These are phyloP conservation scores for Hydrolagus affinis DNA, from an alignment of 2,113 vertebrate genomes.

Conservation along the genomic window DNA sequence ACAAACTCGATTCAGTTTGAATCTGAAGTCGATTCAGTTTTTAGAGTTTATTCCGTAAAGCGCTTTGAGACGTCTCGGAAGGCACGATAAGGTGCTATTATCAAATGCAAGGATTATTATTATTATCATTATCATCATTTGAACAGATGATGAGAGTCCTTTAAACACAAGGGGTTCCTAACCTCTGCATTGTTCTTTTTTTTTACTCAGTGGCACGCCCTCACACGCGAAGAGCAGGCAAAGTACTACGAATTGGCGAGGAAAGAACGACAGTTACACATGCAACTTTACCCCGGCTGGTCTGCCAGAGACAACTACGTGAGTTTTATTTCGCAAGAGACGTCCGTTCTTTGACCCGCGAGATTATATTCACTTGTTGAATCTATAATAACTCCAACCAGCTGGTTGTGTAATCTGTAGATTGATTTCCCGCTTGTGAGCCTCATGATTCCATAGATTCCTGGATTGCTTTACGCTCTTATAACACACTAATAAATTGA, in stretches of 20 bases:
- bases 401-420: neutral
- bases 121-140: neutral
- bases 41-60: too few relatives aligned
- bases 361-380: neutral
- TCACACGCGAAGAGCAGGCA: constrained; percentile 93
- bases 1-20: too few relatives aligned
- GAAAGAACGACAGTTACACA: constrained; percentile 95
- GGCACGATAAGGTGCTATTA: too few relatives aligned
- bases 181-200: constrained; percentile 17
- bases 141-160: neutral
- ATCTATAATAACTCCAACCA: neutral
- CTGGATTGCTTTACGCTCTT: neutral
- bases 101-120: neutral
- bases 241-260: constrained; percentile 97
- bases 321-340: constrained; percentile 47
- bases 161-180: neutral
- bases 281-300: constrained; percentile 98
- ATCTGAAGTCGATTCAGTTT: too few relatives aligned
- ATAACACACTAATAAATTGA: too few relatives aligned
- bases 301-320: constrained; percentile 96
- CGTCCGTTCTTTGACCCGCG: neutral
- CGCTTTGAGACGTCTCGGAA: too few relatives aligned
- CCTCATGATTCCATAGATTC: neutral
- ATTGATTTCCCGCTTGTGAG: neutral
- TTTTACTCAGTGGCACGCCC: constrained; percentile 81